Conservation (phyloP, 1,140 invertebrate genomes). For the Diploscapter pachys region DNA sequence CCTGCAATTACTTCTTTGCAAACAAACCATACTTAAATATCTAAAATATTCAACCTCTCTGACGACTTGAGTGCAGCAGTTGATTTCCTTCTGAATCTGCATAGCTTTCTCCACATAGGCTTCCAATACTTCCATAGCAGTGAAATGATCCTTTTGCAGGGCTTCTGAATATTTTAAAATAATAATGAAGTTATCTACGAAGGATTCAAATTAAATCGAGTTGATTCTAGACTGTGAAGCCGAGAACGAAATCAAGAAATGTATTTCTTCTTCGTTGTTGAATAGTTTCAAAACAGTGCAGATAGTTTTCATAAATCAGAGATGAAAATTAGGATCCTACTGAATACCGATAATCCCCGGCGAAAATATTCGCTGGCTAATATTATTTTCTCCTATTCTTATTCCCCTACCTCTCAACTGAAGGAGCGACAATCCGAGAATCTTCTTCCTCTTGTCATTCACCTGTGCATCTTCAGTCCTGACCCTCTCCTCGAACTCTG, state of each 20-base stretch:
- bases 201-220: background rate
- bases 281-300: background rate
- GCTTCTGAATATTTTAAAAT: slow-evolving; percentile 21
- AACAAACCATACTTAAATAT: background rate
- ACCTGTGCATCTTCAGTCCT: background rate
- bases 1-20: background rate
- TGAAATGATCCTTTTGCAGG: slow-evolving; percentile 19
- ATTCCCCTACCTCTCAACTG: slow-evolving; percentile 7
- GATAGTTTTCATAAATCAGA: background rate
- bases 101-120: slow-evolving; percentile 23
- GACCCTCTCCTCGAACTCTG: slow-evolving; percentile 1
- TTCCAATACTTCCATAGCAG: slow-evolving; percentile 25
- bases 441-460: background rate
- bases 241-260: background rate
- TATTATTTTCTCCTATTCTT: background rate
- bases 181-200: background rate
- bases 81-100: slow-evolving; percentile 17
- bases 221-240: background rate
- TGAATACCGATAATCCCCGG: background rate
- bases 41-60: background rate
- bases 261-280: background rate
- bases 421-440: background rate
- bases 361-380: background rate
- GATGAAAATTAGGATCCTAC: too few species aligned
- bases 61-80: slow-evolving; percentile 25